These are phyloP conservation scores for Ageneiosus marmoratus DNA, from an alignment of 2,113 vertebrate species.

Conservation along the genomic window DNA sequence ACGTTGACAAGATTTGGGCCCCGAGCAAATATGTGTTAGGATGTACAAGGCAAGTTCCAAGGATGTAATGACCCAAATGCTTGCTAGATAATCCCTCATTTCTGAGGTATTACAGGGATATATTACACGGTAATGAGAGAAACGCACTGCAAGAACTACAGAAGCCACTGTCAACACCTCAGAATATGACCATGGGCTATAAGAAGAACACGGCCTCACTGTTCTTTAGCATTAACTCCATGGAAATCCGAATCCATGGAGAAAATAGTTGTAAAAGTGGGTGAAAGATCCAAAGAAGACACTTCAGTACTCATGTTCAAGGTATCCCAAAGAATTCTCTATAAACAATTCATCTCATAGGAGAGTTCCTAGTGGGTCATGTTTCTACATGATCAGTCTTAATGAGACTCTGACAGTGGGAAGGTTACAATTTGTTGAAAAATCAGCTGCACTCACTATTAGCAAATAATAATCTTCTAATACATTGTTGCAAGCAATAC, in stretches of 20 bases:
- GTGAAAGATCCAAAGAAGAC: slow-evolving; percentile 36
- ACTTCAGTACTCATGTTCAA: slow-evolving; percentile 21
- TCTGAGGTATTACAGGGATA: slow-evolving; percentile 69
- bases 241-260: slow-evolving; percentile 18
- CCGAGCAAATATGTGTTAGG: slow-evolving; percentile 41
- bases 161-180: slow-evolving; percentile 74
- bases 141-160: slow-evolving; percentile 73
- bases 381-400: slow-evolving; percentile 19
- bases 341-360: not conserved
- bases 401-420: slow-evolving; percentile 5
- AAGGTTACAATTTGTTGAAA: slow-evolving; percentile 29
- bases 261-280: slow-evolving; percentile 42
- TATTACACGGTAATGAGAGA: slow-evolving; percentile 67
- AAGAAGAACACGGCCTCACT: slow-evolving; percentile 47
- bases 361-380: slow-evolving; percentile 9
- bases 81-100: slow-evolving; percentile 65
- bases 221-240: slow-evolving; percentile 35
- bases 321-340: slow-evolving; percentile 32
- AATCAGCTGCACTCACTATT: not conserved
- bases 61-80: slow-evolving; percentile 60
- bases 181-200: slow-evolving; percentile 71
- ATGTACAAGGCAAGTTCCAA: slow-evolving; percentile 59
- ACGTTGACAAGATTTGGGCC: slow-evolving; percentile 48
- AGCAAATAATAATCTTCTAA: slow-evolving; percentile 14
- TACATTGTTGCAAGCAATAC: not conserved